These are phyloP conservation scores for Pasiphila rectangulata DNA, from an alignment of 2,888 invertebrate species.

Conservation along the genomic window DNA sequence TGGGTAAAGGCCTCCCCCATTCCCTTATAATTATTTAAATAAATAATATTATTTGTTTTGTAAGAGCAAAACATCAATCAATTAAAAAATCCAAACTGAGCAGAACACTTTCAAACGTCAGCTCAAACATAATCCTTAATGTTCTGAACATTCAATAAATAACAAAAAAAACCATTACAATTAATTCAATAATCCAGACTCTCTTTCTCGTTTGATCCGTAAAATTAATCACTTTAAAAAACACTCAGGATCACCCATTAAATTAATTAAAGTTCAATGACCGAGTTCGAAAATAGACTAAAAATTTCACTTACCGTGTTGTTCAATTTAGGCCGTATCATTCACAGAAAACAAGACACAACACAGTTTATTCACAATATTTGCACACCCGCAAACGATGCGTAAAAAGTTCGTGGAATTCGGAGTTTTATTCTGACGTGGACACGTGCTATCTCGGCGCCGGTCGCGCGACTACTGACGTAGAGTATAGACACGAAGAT, in stretches of 20 bases:
- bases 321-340: conserved; percentile 21
- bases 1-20: background rate
- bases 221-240: conserved; percentile 13
- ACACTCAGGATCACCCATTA: conserved; percentile 3
- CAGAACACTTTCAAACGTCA: conserved; percentile 9
- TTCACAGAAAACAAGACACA: conserved; percentile 29
- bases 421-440: background rate
- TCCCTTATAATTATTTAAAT: no score
- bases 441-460: conserved; percentile 18
- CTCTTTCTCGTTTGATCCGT: conserved; percentile 11
- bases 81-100: background rate
- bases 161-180: conserved; percentile 7
- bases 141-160: conserved; percentile 7
- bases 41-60: background rate
- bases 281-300: conserved; percentile 25
- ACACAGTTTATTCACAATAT: conserved; percentile 30
- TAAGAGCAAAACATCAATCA: background rate
- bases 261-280: conserved; percentile 20
- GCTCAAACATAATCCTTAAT: conserved; percentile 1
- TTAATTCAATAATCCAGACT: conserved; percentile 6
- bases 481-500: no score
- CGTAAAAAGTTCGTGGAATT: conserved; percentile 34
- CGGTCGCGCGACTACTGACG: conserved; percentile 26
- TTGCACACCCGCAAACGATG: conserved; percentile 26
- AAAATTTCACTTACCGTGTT: conserved; percentile 27